Base-by-base conservation (phyloP, 2,888 invertebrate genomes). In the Endomychus coccineus region DNA sequence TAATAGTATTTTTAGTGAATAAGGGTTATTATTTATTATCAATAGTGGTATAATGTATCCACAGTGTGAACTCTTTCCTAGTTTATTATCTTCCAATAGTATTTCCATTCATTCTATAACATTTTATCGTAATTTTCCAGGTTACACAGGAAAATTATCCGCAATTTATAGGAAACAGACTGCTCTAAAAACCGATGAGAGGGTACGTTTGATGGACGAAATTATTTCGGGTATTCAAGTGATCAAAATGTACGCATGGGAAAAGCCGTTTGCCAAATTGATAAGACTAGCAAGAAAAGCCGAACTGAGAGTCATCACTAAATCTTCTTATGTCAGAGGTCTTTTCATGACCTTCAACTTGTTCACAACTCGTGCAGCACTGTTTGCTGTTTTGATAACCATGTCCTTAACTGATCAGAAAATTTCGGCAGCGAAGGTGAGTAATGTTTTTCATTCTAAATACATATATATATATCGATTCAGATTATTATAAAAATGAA, bases 131-230 rank as follows among this genome's bases (percentile, higher is more conserved):
- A n/a, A n/a, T 12, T 14, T 19, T 63, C 24, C 61, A 77, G 77
- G 74, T 47, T 77, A 77, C 57, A 75, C 77, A 61, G 77, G 77
- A 48, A 77, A 77, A 66, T 60, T 78, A 50, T 73, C 77, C 1
- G 76, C 77, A 29, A 69, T 64, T 38, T 71, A 79, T 50, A 77
- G 96, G 44, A 74, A 78, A 60, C 78, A 78, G 55, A 89, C 89
- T 1, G 94, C 95, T 0, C 68, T 73, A 43, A 75, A 83, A 59
- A 94, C 94, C 0, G 96, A 96, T 64, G 83, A 84, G 52, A 74
- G 96, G 44, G 86, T 96, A 24, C 77, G 89, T 34, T 73, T 94
- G 30, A 96, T 96, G 91, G 90, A 86, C 59, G 96, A 97, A 73
- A 82, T 96, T 50, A 83, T 96, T 44, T 77, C 78, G 39, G 95